Conservation (phyloP, 2,888 invertebrate species). For the Lucinisca nassula region DNA sequence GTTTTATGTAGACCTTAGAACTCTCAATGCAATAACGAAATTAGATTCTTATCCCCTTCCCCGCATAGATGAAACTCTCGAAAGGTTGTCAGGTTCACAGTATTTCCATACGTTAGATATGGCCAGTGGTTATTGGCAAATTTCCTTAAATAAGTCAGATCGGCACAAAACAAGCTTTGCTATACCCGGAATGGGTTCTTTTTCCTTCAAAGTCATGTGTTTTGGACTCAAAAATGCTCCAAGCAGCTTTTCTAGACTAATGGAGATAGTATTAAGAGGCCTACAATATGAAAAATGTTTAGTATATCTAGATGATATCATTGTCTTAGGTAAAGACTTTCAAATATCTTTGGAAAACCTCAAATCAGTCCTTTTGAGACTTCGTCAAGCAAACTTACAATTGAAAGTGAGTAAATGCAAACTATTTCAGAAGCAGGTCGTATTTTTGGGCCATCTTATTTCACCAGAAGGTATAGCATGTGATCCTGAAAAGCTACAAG, state of each 20-base stretch:
- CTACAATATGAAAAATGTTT: slow-evolving; percentile 17
- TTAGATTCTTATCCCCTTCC: neutral
- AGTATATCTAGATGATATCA: slow-evolving; percentile 35
- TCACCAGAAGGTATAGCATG: neutral
- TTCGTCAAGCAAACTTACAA: slow-evolving; percentile 21
- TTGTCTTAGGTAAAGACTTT: slow-evolving; percentile 26
- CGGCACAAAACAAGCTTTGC: slow-evolving; percentile 1
- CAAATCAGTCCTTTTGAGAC: neutral
- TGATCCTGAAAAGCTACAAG: slow-evolving; percentile 15
- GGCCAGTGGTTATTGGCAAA: slow-evolving; percentile 4
- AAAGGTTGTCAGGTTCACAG: neutral
- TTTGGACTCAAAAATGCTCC: slow-evolving; percentile 42
- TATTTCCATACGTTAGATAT: neutral
- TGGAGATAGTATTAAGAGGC: slow-evolving; percentile 4
- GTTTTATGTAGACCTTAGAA: neutral
- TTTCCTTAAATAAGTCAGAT: neutral
- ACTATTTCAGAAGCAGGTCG: slow-evolving; percentile 21
- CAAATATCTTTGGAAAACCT: neutral
- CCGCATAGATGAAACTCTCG: neutral
- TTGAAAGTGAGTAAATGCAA: slow-evolving; percentile 24
- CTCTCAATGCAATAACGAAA: neutral
- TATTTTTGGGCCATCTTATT: slow-evolving; percentile 21
- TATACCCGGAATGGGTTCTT: neutral
- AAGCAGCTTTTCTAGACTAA: slow-evolving; percentile 11
- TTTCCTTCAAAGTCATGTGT: slow-evolving; percentile 4